Evolutionary conservation across 1,140 invertebrate genomes (phyloP).

Genomic region (Drosophila tristis): DNA sequence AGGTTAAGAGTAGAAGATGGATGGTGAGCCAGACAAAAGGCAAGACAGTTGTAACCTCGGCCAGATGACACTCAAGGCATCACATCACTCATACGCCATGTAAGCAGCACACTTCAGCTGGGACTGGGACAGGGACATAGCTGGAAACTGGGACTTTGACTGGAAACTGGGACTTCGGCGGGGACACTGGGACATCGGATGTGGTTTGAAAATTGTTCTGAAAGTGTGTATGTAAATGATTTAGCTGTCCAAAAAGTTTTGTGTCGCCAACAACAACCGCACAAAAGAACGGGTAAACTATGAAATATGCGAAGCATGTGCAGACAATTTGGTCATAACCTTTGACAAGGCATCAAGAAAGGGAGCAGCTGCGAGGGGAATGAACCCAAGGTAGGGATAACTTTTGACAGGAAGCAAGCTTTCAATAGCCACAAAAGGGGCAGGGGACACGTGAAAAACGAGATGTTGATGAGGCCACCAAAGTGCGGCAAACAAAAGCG

Average conservation of each 20-base stretch:
- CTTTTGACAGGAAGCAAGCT: slow-evolving; percentile 39
- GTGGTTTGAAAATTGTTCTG: not conserved
- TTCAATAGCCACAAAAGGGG: slow-evolving; percentile 39
- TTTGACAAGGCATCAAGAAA: slow-evolving; percentile 49
- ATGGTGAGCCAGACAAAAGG: slow-evolving; percentile 15
- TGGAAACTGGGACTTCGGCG: no score
- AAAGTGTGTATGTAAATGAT: slow-evolving; percentile 53
- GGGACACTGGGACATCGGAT: no score
- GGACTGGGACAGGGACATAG: not conserved
- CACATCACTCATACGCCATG: slow-evolving; percentile 39
- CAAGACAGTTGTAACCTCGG: slow-evolving; percentile 7
- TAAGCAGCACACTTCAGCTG: slow-evolving; percentile 27
- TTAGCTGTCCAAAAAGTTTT: slow-evolving; percentile 54
- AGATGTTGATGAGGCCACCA: slow-evolving; percentile 31
- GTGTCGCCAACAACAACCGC: slow-evolving; percentile 40
- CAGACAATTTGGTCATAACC: slow-evolving; percentile 69
- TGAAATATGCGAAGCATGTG: slow-evolving; percentile 67
- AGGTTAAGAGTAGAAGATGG: no score
- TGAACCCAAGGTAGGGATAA: slow-evolving; percentile 35
- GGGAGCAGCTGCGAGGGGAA: slow-evolving; percentile 1
- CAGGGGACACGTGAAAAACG: slow-evolving; percentile 11
- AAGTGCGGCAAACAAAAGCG: not conserved
- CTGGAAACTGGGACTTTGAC: no score
- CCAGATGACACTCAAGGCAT: slow-evolving; percentile 18
- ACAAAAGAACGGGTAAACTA: slow-evolving; percentile 36